These are phyloP conservation scores for Plectrocnemia conspersa DNA, from an alignment of 1,140 invertebrate genomes.

Conservation along the genomic window DNA sequence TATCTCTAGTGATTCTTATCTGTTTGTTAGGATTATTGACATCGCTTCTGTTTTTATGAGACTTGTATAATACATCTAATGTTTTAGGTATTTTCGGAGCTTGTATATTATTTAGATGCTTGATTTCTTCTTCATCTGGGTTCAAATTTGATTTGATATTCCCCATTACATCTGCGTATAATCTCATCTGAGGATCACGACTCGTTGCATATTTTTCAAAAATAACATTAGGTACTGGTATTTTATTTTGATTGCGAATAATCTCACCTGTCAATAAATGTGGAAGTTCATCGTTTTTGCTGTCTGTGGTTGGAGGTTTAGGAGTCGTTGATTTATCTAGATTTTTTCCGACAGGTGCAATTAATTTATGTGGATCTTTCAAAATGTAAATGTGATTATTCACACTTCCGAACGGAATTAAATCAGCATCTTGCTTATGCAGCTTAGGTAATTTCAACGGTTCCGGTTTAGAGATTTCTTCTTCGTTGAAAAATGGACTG, in stretches of 20 bases:
- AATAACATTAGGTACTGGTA: constrained; percentile 19
- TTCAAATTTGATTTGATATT: constrained; percentile 36
- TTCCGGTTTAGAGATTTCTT: constrained; percentile 43
- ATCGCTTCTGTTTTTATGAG: constrained; percentile 37
- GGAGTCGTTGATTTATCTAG: too few relatives aligned
- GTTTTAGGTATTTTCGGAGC: too few relatives aligned
- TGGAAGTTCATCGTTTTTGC: neutral
- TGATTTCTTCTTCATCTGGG: neutral
- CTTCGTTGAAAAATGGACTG: constrained; percentile 67
- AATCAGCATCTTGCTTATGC: neutral
- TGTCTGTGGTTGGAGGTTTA: too few relatives aligned
- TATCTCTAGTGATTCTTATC: constrained; percentile 40
- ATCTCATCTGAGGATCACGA: constrained; percentile 29
- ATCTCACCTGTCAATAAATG: constrained; percentile 7
- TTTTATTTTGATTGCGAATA: constrained; percentile 13
- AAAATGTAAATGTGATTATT: neutral
- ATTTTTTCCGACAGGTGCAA: too few relatives aligned
- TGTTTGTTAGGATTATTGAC: constrained; percentile 26
- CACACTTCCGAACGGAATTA: neutral
- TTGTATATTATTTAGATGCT: neutral
- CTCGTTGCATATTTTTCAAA: constrained; percentile 27
- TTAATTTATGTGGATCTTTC: too few relatives aligned
- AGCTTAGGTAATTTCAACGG: constrained; percentile 40
- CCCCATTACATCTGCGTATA: constrained; percentile 38
- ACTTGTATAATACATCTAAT: constrained; percentile 28